Percentiles rank a stretch among this genome's conserved stretches.
Conservation (phyloP, 2,113 vertebrate genomes). For the Hemibagrus wyckioides region DNA sequence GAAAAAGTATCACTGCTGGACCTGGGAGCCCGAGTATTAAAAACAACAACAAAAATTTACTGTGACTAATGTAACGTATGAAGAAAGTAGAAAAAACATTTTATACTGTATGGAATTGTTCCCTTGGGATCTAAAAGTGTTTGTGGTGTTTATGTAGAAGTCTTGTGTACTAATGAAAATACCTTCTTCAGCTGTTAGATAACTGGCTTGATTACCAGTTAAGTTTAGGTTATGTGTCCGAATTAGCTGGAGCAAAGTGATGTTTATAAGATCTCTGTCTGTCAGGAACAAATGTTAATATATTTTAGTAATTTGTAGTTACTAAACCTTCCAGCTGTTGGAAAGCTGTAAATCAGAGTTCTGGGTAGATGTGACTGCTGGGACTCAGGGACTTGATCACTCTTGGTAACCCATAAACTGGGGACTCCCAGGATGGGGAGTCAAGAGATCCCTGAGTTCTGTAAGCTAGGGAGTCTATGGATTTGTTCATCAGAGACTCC, state of each 20-base stretch:
- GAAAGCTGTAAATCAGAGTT: neutral
- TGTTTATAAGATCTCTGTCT: neutral
- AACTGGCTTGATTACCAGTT: neutral
- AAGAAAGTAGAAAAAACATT: too few species aligned
- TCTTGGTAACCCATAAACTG: neutral
- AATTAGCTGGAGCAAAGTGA: neutral
- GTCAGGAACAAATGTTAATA: neutral
- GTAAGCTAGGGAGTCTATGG: neutral
- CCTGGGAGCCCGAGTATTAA: neutral
- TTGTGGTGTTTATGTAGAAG: neutral
- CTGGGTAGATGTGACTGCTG: neutral
- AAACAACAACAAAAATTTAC: neutral
- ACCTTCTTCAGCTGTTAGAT: neutral
- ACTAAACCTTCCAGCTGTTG: neutral
- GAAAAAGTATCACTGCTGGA: neutral
- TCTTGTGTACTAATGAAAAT: neutral
- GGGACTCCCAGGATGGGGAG: neutral
- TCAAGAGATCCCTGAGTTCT: neutral
- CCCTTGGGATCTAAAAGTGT: neutral
- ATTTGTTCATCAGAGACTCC: neutral
- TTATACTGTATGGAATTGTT: too few species aligned
- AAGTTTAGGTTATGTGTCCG: neutral
- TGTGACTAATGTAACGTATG: too few species aligned
- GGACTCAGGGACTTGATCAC: neutral
- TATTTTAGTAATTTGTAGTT: neutral